Evolutionary conservation across 1,140 invertebrate species (phyloP).

Genomic region (Caenorhabditis inopinata): DNA sequence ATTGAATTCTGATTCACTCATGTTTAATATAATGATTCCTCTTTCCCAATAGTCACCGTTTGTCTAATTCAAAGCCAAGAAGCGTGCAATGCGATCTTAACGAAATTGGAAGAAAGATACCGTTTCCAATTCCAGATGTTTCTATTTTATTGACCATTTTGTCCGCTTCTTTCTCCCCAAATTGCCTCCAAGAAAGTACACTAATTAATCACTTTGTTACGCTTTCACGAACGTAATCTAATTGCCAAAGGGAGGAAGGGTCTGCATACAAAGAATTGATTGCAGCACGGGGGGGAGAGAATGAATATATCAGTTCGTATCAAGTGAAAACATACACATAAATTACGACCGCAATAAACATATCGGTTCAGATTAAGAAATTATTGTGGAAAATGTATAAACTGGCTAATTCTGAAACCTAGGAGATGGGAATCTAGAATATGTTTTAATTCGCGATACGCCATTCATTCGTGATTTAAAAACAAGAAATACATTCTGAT

Average conservation of each 20-base stretch:
- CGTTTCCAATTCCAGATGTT: slow-evolving; percentile 14
- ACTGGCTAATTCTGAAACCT: too few species aligned
- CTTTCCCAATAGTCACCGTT: neutral
- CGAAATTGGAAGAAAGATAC: neutral
- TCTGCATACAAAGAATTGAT: too few species aligned
- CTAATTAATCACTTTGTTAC: slow-evolving; percentile 12
- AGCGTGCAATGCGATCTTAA: slow-evolving; percentile 18
- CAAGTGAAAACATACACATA: neutral
- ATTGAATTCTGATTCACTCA: slow-evolving; percentile 26
- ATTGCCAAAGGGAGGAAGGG: neutral
- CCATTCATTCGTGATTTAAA: too few species aligned
- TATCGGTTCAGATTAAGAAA: neutral
- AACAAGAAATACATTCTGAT: too few species aligned
- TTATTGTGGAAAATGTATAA: too few species aligned
- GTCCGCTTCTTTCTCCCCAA: neutral
- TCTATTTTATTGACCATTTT: neutral
- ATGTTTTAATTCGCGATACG: too few species aligned
- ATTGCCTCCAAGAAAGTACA: slow-evolving; percentile 16
- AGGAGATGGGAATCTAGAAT: too few species aligned
- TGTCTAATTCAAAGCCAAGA: slow-evolving; percentile 11
- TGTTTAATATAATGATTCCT: neutral
- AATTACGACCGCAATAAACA: neutral
- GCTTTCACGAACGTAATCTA: slow-evolving; percentile 22
- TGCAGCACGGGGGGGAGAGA: neutral
- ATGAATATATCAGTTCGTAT: neutral